Base-by-base conservation (phyloP, 2,113 vertebrate species). In the Marmota flaviventris region DNA sequence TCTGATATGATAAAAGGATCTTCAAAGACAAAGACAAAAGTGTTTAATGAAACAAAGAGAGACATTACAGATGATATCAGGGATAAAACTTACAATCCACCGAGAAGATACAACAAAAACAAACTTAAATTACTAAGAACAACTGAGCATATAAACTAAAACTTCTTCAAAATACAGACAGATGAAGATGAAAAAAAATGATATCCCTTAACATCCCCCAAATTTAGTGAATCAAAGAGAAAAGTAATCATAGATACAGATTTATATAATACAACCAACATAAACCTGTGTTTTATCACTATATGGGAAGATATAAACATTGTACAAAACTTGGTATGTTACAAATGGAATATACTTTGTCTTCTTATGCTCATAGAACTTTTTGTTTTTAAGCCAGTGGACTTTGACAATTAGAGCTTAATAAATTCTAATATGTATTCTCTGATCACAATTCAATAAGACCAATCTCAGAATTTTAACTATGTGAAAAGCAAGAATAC, bases 111-210 rank as follows among this genome's bases (percentile, higher is more conserved):
- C 75, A 76, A 81, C 3, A 25, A 45, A 27, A 11, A 65, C 13
- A 70, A 69, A 92, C 22, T 85, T 94, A 63, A 89, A 86, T 96
- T 39, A 63, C 42, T 76, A 85, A 95, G 48, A 82, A 89, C 18
- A 25, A 29, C n/a, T 37, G 39, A 70, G 29, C 8, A 18, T 39
- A 61, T 61, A 82, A 86, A 92, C 34, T 73, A 94, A 37, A 94
- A 85, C 27, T 37, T 72, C 37, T 20, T 90, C 45, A 82, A 89
- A 86, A 82, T 63, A 89, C 13, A 89, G 76, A 72, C 14, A 65
- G 20, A 56, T 92, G 24, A 85, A 92, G 32, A 75, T 89, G 29
- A 85, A 92, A 83, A 91, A 53, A 92, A 96, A 51, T 61, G 12
- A 87, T 27, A 51, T 3, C 8, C 45, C 18, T 97, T 86, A 72